Conservation (phyloP, 2,113 vertebrate genomes). For the Anoura caudifer region DNA sequence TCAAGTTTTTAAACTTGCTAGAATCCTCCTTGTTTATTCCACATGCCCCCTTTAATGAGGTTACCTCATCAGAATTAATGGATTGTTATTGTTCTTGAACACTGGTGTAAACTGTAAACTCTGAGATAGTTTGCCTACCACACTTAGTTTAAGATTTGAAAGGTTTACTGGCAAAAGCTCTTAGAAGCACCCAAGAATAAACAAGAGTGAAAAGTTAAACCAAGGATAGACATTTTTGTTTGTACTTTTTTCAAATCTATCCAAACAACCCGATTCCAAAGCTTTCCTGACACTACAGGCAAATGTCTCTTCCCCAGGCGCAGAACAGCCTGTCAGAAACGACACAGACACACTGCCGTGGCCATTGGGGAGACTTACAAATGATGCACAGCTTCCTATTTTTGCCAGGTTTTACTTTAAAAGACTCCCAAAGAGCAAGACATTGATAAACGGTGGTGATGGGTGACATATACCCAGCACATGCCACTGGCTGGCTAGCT, state of each 20-base stretch:
- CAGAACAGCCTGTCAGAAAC: background rate
- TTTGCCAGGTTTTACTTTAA: slow-evolving; percentile 43
- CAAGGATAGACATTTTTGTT: slow-evolving; percentile 82
- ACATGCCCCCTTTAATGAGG: slow-evolving; percentile 18
- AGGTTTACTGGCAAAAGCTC: slow-evolving; percentile 83
- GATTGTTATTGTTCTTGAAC: slow-evolving; percentile 45
- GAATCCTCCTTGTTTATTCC: slow-evolving; percentile 29
- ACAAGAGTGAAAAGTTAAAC: slow-evolving; percentile 82
- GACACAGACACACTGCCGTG: background rate
- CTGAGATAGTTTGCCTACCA: slow-evolving; percentile 49
- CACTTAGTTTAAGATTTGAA: slow-evolving; percentile 77
- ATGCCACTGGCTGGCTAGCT: background rate
- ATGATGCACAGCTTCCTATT: background rate
- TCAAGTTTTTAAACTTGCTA: slow-evolving; percentile 30
- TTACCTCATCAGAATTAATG: slow-evolving; percentile 66
- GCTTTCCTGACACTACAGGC: slow-evolving; percentile 76
- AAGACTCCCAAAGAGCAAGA: background rate
- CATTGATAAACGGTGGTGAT: background rate
- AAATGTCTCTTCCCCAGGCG: slow-evolving; percentile 63
- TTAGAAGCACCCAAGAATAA: slow-evolving; percentile 82
- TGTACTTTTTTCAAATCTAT: slow-evolving; percentile 81
- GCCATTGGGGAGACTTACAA: background rate
- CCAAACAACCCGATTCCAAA: slow-evolving; percentile 82
- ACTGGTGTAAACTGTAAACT: slow-evolving; percentile 27
- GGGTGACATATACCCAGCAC: background rate